These are phyloP conservation scores for Lasioglossum villosulum DNA, from an alignment of 2,888 invertebrate genomes.

Conservation along the genomic window DNA sequence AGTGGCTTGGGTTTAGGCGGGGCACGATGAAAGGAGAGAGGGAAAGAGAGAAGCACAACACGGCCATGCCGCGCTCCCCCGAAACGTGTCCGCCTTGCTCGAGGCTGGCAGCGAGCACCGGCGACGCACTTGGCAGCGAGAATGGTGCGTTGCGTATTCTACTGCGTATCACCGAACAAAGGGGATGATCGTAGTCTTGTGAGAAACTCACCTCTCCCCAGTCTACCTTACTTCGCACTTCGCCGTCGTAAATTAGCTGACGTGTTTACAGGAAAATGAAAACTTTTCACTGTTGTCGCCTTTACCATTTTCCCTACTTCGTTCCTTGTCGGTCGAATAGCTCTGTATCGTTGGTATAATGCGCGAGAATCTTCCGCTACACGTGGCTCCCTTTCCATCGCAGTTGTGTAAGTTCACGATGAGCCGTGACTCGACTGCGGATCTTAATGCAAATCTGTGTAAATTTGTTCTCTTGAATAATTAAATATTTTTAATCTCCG, in stretches of 20 bases:
- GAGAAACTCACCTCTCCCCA: neutral
- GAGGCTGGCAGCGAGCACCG: neutral
- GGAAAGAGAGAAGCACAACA: constrained; percentile 34
- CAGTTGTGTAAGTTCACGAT: neutral
- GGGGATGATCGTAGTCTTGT: neutral
- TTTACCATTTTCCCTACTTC: neutral
- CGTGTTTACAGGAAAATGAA: neutral
- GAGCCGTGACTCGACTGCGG: neutral
- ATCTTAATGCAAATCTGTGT: neutral
- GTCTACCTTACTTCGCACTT: neutral
- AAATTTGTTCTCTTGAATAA: neutral
- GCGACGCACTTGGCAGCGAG: constrained; percentile 2
- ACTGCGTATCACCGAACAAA: neutral
- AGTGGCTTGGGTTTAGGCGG: constrained; percentile 18
- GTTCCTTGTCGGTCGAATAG: neutral
- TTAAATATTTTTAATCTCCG: neutral
- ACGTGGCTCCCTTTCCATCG: neutral
- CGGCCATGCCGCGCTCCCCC: constrained; percentile 34
- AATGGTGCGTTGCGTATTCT: neutral
- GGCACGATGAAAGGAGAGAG: neutral
- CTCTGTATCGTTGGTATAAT: neutral
- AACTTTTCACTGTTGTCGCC: neutral
- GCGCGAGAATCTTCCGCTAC: neutral
- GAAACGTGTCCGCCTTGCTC: constrained; percentile 19
- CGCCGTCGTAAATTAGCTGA: neutral